phyloP scores from a whole-genome alignment of 2,797 vertebrate species.

The Chromobotia macracanthus region DNA sequence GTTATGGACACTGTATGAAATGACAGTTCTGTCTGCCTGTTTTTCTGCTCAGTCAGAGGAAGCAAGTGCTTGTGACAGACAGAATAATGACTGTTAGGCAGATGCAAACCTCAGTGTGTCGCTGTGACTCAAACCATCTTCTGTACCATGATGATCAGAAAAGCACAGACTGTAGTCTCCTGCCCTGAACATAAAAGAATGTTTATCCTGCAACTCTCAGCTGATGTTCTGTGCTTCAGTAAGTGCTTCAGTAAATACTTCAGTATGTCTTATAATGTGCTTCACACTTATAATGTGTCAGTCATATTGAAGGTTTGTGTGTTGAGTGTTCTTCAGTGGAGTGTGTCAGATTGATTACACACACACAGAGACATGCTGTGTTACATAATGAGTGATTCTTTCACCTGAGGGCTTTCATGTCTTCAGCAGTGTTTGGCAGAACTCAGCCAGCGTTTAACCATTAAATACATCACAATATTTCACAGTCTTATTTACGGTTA shows the following conservation, averaged over 20 bases:
- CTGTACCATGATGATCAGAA: no score
- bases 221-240: no score
- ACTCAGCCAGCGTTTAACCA: no score
- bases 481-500: slow-evolving; percentile 22
- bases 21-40: background rate
- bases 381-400: slow-evolving; percentile 65
- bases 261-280: background rate
- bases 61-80: background rate
- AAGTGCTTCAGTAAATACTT: no score
- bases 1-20: background rate
- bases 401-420: slow-evolving; percentile 66
- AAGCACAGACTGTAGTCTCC: background rate
- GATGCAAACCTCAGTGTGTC: background rate
- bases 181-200: no score
- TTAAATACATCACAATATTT: no score
- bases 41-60: slow-evolving; percentile 3
- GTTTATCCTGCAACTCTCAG: no score
- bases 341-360: slow-evolving; percentile 2
- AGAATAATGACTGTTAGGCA: slow-evolving; percentile 4
- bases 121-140: no score
- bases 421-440: slow-evolving; percentile 63
- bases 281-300: slow-evolving; percentile 1
- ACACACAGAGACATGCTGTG: background rate
- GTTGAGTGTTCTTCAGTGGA: slow-evolving; percentile 9
- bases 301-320: background rate